phyloP scores from a whole-genome alignment of 2,888 invertebrate species.

The Acronicta psi region DNA sequence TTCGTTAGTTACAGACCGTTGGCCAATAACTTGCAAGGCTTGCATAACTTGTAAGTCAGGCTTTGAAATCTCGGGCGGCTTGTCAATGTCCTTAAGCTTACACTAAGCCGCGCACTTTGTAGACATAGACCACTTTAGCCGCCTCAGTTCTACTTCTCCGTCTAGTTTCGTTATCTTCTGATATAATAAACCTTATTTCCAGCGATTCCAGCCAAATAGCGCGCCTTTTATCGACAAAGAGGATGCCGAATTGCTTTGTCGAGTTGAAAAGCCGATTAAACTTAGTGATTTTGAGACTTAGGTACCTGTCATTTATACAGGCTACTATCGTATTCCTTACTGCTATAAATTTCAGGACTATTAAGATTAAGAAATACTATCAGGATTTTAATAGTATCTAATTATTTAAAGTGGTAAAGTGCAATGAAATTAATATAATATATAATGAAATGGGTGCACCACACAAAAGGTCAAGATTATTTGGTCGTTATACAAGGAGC shows the following conservation, averaged over 20 bases:
- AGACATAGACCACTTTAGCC: conserved; percentile 12
- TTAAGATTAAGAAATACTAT: no score
- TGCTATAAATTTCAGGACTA: no score
- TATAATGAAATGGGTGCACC: no score
- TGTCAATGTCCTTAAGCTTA: conserved; percentile 1
- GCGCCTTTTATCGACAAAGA: conserved; percentile 33
- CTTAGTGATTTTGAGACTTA: conserved; percentile 3
- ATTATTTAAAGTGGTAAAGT: no score
- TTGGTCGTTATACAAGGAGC: no score
- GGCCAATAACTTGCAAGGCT: conserved; percentile 7
- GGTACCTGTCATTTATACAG: background rate
- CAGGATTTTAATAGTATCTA: no score
- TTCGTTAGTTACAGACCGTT: conserved; percentile 1
- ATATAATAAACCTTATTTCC: conserved; percentile 19
- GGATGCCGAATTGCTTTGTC: conserved; percentile 27
- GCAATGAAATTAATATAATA: no score
- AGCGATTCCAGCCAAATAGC: conserved; percentile 19
- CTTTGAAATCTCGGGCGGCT: conserved; percentile 12
- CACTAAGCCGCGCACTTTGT: conserved; percentile 1
- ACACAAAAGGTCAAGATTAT: no score
- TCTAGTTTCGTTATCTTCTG: conserved; percentile 10
- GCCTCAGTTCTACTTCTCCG: conserved; percentile 2
- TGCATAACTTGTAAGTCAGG: background rate
- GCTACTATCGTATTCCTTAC: background rate
- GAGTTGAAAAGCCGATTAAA: conserved; percentile 23